Evolutionary conservation across 2,888 invertebrate species (phyloP).

Genomic region (Conistra vaccinii): DNA sequence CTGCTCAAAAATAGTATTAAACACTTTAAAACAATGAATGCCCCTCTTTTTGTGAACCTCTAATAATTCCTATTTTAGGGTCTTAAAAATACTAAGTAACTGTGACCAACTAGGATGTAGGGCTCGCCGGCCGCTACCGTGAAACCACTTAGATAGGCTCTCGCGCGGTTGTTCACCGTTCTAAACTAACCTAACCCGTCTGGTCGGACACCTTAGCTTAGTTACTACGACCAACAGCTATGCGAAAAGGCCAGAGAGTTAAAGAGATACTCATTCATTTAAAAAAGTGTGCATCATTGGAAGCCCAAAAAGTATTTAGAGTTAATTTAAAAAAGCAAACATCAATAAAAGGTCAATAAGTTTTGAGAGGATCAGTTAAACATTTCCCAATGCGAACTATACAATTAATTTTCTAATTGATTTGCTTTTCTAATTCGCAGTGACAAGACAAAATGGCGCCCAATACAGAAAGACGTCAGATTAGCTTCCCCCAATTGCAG

Average conservation of each 20-base stretch:
- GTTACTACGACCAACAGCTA: not conserved
- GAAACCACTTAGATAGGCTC: not conserved
- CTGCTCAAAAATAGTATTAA: no score
- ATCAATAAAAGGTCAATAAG: not conserved
- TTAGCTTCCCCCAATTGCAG: slow-evolving; percentile 87
- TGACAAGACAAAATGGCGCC: slow-evolving; percentile 74
- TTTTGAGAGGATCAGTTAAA: not conserved
- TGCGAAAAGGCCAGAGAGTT: no score
- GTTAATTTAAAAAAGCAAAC: not conserved
- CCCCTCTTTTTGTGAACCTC: no score
- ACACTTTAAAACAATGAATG: no score
- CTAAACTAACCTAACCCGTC: not conserved
- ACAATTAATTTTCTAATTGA: not conserved
- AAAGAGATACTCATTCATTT: no score
- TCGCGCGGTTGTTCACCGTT: not conserved
- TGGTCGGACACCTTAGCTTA: not conserved
- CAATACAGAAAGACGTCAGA: slow-evolving; percentile 76
- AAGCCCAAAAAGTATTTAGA: no score
- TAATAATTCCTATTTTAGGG: no score
- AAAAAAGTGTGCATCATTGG: no score
- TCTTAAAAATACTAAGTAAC: no score
- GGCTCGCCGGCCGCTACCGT: no score
- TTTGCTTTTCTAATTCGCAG: slow-evolving; percentile 33
- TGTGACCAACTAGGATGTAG: no score
- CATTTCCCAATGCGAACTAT: not conserved